Evolutionary conservation across 2,888 invertebrate genomes (phyloP).

Genomic region (Slavum lentiscoides): DNA sequence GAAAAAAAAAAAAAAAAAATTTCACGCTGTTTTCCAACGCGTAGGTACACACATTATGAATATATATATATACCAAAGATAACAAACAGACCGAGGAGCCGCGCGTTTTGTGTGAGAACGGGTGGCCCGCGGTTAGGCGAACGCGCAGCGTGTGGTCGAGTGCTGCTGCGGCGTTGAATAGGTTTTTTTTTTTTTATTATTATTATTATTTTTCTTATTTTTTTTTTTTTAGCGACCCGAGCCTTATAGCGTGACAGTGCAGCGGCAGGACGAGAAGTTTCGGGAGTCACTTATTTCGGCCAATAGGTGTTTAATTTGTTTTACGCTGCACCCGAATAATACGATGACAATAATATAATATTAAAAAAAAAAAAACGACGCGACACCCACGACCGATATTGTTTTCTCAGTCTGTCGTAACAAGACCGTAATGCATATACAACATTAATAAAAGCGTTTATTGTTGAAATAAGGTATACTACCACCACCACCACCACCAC

Average conservation of each 20-base stretch:
- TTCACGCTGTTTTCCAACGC: conserved; percentile 38
- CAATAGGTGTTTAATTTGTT: conserved; percentile 29
- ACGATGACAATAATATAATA: neutral
- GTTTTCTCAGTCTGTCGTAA: neutral
- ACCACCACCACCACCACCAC: no score
- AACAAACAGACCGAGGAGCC: conserved; percentile 27
- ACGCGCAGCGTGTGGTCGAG: conserved; percentile 49
- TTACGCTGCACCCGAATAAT: neutral
- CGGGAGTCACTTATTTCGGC: neutral
- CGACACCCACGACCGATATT: neutral
- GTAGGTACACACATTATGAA: neutral
- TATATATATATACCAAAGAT: neutral
- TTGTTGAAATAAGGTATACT: neutral
- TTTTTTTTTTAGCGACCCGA: conserved; percentile 3
- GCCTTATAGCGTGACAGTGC: no score
- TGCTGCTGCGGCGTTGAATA: conserved; percentile 6
- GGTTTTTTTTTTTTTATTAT: conserved; percentile 22
- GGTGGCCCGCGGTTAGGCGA: conserved; percentile 12
- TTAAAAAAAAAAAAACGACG: no score
- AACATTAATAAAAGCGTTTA: neutral
- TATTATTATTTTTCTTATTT: neutral
- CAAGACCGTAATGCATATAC: no score
- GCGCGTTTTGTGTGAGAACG: neutral
- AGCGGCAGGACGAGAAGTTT: neutral
- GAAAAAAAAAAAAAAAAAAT: conserved; percentile 29